Evolutionary conservation across 2,888 invertebrate species (phyloP).

Genomic region (Stenolophus ochropezus): DNA sequence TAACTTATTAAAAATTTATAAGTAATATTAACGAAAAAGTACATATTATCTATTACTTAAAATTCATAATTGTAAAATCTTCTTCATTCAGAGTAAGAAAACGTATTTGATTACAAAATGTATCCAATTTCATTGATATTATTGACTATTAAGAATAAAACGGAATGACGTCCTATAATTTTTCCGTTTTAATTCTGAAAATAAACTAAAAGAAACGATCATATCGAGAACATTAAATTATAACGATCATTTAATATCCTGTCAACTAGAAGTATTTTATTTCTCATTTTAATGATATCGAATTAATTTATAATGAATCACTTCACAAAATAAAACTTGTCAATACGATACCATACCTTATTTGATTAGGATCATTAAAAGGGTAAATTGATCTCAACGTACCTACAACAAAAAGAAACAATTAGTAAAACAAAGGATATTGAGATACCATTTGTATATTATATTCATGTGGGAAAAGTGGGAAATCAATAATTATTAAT

Average conservation of each 20-base stretch:
- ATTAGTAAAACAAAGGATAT: too few species aligned
- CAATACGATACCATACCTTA: not conserved
- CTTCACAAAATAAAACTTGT: not conserved
- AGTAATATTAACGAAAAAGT: too few species aligned
- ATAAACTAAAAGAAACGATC: not conserved
- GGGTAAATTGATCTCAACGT: not conserved
- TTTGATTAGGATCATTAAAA: not conserved
- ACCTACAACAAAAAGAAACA: not conserved
- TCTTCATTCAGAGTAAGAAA: too few species aligned
- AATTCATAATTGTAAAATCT: too few species aligned
- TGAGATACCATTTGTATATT: too few species aligned
- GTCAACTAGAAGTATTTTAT: not conserved
- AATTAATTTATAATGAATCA: not conserved
- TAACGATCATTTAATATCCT: not conserved
- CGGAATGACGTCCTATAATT: not conserved
- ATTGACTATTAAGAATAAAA: not conserved
- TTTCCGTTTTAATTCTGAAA: not conserved
- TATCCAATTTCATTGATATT: too few species aligned
- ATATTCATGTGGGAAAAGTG: too few species aligned
- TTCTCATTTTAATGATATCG: not conserved
- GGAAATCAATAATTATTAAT: too few species aligned
- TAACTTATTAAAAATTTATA: too few species aligned
- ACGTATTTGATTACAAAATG: too few species aligned
- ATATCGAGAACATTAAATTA: not conserved
- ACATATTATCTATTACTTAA: too few species aligned